phyloP scores from a whole-genome alignment of 2,797 vertebrate genomes.

The Apogon hyalosoma region DNA sequence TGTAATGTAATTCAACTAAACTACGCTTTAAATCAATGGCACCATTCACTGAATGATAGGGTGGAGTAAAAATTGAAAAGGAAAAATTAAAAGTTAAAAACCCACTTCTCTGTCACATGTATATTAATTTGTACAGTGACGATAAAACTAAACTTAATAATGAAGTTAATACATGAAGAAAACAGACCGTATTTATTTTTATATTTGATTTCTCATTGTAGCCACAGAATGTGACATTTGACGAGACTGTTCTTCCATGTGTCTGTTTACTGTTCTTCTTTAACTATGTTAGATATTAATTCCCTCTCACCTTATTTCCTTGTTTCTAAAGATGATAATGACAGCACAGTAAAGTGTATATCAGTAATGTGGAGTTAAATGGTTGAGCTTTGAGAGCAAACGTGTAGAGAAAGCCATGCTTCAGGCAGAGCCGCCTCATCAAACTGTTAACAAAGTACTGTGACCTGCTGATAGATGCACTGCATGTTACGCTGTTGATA shows the following conservation, averaged over 20 bases:
- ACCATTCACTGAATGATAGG: background rate
- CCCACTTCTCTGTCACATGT: too few relatives aligned
- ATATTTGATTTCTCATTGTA: conserved; percentile 25
- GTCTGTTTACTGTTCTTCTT: background rate
- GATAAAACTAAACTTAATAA: too few relatives aligned
- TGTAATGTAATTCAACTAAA: too few relatives aligned
- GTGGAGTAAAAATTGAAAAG: too few relatives aligned
- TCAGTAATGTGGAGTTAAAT: conserved; percentile 15
- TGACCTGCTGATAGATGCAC: conserved; percentile 32
- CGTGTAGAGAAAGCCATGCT: conserved; percentile 25
- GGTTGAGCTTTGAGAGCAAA: background rate
- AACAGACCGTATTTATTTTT: conserved; percentile 18
- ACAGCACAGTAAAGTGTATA: conserved; percentile 20
- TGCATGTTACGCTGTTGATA: conserved; percentile 63
- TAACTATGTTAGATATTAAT: background rate
- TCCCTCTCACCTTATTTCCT: conserved; percentile 1
- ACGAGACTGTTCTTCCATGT: conserved; percentile 26
- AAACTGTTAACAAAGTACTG: conserved; percentile 23
- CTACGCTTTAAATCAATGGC: background rate
- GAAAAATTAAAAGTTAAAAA: too few relatives aligned
- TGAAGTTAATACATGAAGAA: too few relatives aligned
- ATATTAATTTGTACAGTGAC: too few relatives aligned
- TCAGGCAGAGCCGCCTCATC: conserved; percentile 19
- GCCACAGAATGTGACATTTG: conserved; percentile 17
- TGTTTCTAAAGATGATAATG: conserved; percentile 18